phyloP scores from a whole-genome alignment of 1,140 invertebrate species.

The Ephestia elutella region DNA sequence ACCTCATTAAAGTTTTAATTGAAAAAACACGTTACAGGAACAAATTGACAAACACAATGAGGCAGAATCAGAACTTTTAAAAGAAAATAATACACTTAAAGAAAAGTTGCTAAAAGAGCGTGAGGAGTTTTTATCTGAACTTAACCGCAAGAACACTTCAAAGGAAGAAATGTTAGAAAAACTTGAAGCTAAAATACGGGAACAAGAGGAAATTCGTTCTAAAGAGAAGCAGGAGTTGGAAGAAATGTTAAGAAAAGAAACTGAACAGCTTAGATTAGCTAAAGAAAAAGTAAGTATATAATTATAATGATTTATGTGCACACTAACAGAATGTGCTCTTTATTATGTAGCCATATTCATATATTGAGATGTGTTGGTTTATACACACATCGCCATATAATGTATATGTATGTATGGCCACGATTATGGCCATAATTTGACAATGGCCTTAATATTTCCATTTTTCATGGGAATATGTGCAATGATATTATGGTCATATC shows the following conservation, averaged over 20 bases:
- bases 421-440: no score
- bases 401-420: no score
- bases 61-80: constrained; percentile 45
- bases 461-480: no score
- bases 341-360: no score
- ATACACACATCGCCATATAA: no score
- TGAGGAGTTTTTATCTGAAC: constrained; percentile 62
- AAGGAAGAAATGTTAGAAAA: constrained; percentile 69
- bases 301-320: not conserved
- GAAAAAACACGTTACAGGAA: constrained; percentile 35
- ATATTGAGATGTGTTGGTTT: no score
- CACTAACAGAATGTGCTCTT: no score
- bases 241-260: constrained; percentile 37
- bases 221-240: constrained; percentile 52
- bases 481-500: no score
- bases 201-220: constrained; percentile 47
- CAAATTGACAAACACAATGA: constrained; percentile 55
- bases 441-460: no score
- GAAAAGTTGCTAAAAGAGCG: constrained; percentile 66
- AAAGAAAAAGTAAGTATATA: constrained; percentile 52
- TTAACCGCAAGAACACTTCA: constrained; percentile 68
- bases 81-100: constrained; percentile 64
- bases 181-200: constrained; percentile 48
- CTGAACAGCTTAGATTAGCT: constrained; percentile 41
- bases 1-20: no score